Percentiles rank a stretch among this genome's conserved stretches.
Evolutionary conservation across 2,797 vertebrate genomes (phyloP).

Genomic region (Fistularia commersonii): DNA sequence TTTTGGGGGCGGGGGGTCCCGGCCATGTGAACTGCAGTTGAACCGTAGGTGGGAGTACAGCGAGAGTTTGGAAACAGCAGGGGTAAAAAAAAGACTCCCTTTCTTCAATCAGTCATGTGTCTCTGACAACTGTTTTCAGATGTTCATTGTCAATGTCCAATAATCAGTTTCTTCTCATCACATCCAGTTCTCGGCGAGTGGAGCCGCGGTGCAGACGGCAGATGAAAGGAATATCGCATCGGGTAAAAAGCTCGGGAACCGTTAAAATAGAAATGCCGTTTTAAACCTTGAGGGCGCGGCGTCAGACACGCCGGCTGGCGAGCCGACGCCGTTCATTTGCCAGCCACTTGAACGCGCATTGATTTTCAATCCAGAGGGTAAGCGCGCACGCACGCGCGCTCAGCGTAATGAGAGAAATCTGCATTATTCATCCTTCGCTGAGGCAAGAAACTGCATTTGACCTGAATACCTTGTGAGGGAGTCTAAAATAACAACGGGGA

Average conservation of each 20-base stretch:
- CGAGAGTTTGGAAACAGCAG: slow-evolving; percentile 50
- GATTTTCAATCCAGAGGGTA: slow-evolving; percentile 66
- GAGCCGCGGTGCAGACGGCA: slow-evolving; percentile 13
- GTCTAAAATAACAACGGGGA: slow-evolving; percentile 49
- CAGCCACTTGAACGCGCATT: slow-evolving; percentile 55
- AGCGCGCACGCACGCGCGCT: too few species aligned
- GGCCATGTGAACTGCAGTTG: slow-evolving; percentile 54
- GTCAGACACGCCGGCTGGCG: slow-evolving; percentile 8
- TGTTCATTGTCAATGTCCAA: slow-evolving; percentile 27
- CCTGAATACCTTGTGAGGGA: slow-evolving; percentile 57
- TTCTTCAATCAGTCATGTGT: slow-evolving; percentile 45
- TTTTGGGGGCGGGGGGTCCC: slow-evolving; percentile 26
- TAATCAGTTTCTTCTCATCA: slow-evolving; percentile 34
- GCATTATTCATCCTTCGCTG: slow-evolving; percentile 65
- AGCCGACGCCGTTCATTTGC: slow-evolving; percentile 39
- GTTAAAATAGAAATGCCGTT: slow-evolving; percentile 23
- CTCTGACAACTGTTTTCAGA: slow-evolving; percentile 28
- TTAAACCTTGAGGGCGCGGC: slow-evolving; percentile 30
- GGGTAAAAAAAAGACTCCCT: slow-evolving; percentile 43
- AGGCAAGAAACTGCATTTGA: slow-evolving; percentile 50
- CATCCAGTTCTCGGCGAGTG: slow-evolving; percentile 26
- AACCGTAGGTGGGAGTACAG: slow-evolving; percentile 58
- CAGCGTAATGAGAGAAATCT: slow-evolving; percentile 61
- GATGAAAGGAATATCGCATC: slow-evolving; percentile 34
- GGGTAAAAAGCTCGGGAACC: slow-evolving; percentile 18